Base-by-base conservation (phyloP, 2,113 vertebrate species). In the Brachionichthys hirsutus region DNA sequence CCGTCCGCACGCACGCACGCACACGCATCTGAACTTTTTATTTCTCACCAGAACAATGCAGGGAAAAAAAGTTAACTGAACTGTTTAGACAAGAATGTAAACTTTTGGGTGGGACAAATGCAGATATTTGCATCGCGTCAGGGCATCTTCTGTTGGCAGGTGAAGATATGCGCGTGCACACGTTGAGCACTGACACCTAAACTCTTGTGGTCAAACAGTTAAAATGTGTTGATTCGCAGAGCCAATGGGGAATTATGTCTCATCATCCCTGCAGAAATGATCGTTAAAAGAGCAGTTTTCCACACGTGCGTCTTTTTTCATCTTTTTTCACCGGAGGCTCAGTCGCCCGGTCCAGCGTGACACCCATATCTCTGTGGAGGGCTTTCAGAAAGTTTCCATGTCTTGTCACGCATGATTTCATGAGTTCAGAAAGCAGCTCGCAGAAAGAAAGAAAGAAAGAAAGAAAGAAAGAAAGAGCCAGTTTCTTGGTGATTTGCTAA, bases 391-490 rank as follows among this genome's bases (percentile, higher is more conserved):
- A 19, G 49, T 50, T 72, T 80, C 83, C 85, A 83, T 14, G 53
- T 73, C 41, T 67, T 24, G 69, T 41, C 61, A 84, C 67, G 81
- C 77, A 78, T 83, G 77, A 67, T 70, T 88, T 83, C 75, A 80
- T 40, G 49, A 57, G 77, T 80, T 87, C 79, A 83, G 49, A 87
- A 60, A 78, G 54, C 30, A 38, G 63, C 65, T 74, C 77, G 67
- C 65, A 61, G 74, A 40, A 80, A 35, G 46, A 67, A 15, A 38
- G 56, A 69, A 35, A 35, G 44, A 51, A 48, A 60, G 58, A 67
- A 47, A 77, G 45, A 48, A 14, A 43, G 3, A 10, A 12, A 36
- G 19, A 50, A 55, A 13, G 15, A 16, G 3, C n/a, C 0, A 24
- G 8, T 13, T 12, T 12, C 60, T 78, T 24, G 54, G 63, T 71